Evolutionary conservation across 2,888 invertebrate genomes (phyloP), one percentile per base, ranked within the genome.

Genomic region (Ditula angustiorana): DNA sequence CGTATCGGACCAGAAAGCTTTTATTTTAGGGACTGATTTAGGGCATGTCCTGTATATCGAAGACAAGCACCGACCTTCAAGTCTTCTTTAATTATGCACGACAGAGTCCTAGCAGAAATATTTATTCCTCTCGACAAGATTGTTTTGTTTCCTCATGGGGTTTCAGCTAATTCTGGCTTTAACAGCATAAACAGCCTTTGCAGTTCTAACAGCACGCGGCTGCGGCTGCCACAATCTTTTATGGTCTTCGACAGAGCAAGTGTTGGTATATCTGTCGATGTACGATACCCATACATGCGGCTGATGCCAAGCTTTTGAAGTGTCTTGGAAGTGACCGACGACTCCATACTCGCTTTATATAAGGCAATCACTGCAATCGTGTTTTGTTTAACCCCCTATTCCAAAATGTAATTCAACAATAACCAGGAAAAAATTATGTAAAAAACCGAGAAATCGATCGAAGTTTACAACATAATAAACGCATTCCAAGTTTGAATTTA

Each of bases 1-100:
- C 44, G 28, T 56, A 56, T 28, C 30, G 30, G 13, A 21, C 44
- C 19, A 56, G 28, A 2, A 56, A 41, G 56, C 19, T 2, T 28
- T 55, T 37, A 35, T 19, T 59, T 59, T 61, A 66, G 49, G 33
- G 53, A 66, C 58, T 64, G 47, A 61, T 52, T 46, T 35, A 66
- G 49, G 35, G 44, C 37, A 60, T 63, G 53, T 57, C 57, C 60
- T 66, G 61, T 63, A 60, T 66, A 66, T 67, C 67, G 52, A 49
- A 37, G 46, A 58, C 63, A 67, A 66, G 58, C 52, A 57, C 58
- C 57, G 44, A 67, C n/a, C n/a, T n/a, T n/a, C n/a, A n/a, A n/a
- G n/a, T 65, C 58, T 58, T 67, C 46, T 67, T 67, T 67, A 37
- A 66, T 67, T 16, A 65, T 67, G 60, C 60, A 57, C 53, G 50